Evolutionary conservation across 2,888 invertebrate species (phyloP).

Genomic region (Candidula unifasciata): DNA sequence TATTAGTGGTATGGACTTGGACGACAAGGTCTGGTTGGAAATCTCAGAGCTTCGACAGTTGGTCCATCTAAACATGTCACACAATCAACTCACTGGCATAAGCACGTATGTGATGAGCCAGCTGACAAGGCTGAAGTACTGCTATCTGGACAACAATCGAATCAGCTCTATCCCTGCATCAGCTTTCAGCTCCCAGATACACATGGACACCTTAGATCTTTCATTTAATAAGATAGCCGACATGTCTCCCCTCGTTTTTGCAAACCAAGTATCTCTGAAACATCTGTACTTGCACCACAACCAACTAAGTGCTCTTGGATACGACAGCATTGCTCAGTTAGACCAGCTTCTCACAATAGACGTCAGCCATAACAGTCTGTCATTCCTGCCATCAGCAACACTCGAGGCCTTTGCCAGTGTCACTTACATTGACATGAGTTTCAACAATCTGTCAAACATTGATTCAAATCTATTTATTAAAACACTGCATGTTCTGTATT

Average conservation of each 20-base stretch:
- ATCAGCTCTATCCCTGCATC: constrained; percentile 48
- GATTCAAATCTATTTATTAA: constrained; percentile 52
- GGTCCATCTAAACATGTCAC: constrained; percentile 45
- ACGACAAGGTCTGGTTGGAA: constrained; percentile 54
- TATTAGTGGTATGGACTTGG: constrained; percentile 48
- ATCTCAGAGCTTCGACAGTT: constrained; percentile 45
- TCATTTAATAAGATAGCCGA: constrained; percentile 48
- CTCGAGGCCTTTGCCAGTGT: constrained; percentile 39
- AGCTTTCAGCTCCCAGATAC: constrained; percentile 50
- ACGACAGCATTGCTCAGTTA: not conserved
- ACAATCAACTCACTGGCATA: constrained; percentile 49
- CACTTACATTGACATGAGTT: constrained; percentile 54
- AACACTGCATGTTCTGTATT: constrained; percentile 32
- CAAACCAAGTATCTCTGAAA: not conserved
- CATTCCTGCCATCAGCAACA: constrained; percentile 35
- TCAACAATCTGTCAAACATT: constrained; percentile 58
- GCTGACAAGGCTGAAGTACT: constrained; percentile 42
- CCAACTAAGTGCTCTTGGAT: not conserved
- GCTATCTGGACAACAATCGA: constrained; percentile 50
- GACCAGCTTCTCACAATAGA: constrained; percentile 31
- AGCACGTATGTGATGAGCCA: constrained; percentile 46
- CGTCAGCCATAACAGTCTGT: constrained; percentile 31
- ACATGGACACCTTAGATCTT: constrained; percentile 48
- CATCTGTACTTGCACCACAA: constrained; percentile 27
- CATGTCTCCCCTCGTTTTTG: constrained; percentile 35